Percentiles rank a stretch among this genome's conserved stretches.
Conservation (phyloP, 1,140 invertebrate genomes). For the Anadara kagoshimensis region DNA sequence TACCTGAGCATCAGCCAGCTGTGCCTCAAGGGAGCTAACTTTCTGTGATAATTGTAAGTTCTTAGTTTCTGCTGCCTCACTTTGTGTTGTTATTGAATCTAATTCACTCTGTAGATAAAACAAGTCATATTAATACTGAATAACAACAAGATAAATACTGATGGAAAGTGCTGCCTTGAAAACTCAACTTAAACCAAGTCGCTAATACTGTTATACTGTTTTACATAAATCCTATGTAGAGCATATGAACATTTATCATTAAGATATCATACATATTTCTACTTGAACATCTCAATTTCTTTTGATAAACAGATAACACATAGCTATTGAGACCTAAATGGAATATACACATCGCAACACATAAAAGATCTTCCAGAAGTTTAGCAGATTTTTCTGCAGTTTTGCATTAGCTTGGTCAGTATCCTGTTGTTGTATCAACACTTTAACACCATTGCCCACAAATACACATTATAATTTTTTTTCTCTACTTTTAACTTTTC, state of each 20-base stretch:
- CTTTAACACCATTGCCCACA: no score
- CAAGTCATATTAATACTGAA: not conserved
- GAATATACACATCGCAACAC: conserved; percentile 5
- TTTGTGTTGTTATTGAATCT: conserved; percentile 63
- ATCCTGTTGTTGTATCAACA: conserved; percentile 75
- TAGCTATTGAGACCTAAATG: not conserved
- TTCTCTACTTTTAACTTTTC: conserved; percentile 93
- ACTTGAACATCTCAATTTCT: not conserved
- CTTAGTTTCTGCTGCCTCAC: conserved; percentile 67
- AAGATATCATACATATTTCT: not conserved
- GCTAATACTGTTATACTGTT: no score
- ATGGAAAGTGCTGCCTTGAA: no score
- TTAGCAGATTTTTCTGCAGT: conserved; percentile 67
- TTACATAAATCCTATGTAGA: no score
- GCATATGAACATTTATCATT: no score
- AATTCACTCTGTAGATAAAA: conserved; percentile 61
- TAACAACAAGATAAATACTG: no score
- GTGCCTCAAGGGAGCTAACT: conserved; percentile 82
- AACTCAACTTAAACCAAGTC: no score
- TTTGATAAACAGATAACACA: no score
- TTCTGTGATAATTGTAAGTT: conserved; percentile 61
- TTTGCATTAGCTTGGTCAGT: conserved; percentile 74
- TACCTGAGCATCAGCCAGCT: conserved; percentile 87
- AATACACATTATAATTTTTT: conserved; percentile 83
- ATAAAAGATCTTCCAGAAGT: no score